Evolutionary conservation across 2,113 vertebrate genomes (phyloP).

Genomic region (Sinocyclocheilus anshuiensis): DNA sequence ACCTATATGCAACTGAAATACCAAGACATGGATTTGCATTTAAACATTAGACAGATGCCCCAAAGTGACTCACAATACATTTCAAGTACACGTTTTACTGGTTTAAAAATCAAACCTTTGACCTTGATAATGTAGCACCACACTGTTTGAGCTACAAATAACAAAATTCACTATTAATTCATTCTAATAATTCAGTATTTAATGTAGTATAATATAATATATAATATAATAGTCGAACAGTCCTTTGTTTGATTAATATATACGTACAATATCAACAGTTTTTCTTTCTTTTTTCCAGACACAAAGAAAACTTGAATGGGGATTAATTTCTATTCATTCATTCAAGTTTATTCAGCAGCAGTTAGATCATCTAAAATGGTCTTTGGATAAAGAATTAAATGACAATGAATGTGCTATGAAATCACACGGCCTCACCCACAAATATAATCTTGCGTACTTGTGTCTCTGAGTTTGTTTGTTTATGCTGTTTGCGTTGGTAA

Average conservation of each 20-base stretch:
- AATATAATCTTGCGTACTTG: slow-evolving; percentile 9
- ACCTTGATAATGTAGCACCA: background rate
- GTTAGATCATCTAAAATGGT: slow-evolving; percentile 34
- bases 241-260: background rate
- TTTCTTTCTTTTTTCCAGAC: background rate
- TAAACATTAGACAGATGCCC: background rate
- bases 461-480: slow-evolving; percentile 22
- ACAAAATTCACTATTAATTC: background rate
- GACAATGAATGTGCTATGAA: slow-evolving; percentile 28
- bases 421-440: slow-evolving; percentile 1
- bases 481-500: slow-evolving; percentile 31
- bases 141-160: background rate
- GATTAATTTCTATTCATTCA: slow-evolving; percentile 37
- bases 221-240: background rate
- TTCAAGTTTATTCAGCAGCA: slow-evolving; percentile 36
- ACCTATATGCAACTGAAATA: background rate
- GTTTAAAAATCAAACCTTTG: background rate
- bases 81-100: background rate
- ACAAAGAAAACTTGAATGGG: slow-evolving; percentile 19
- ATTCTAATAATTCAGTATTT: background rate
- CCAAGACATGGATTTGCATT: background rate
- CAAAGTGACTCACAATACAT: background rate
- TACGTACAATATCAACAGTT: background rate
- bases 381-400: slow-evolving; percentile 21
- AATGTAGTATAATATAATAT: background rate